phyloP scores from a whole-genome alignment of 2,113 vertebrate species.

The Callopanchax toddi region DNA sequence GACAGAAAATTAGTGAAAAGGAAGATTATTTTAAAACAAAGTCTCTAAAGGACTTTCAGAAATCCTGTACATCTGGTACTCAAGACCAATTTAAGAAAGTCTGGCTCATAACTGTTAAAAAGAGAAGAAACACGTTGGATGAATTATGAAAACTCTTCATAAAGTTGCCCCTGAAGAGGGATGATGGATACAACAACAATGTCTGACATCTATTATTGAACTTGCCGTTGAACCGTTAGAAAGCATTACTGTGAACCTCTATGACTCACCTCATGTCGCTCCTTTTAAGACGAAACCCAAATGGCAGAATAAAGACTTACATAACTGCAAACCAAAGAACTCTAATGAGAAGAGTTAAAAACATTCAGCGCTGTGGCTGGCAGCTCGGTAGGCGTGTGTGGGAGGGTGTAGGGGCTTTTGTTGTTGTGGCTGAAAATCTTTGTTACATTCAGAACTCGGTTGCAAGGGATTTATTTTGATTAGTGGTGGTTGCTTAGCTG shows the following conservation, averaged over 20 bases:
- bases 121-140: no score
- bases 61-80: background rate
- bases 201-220: slow-evolving; percentile 6
- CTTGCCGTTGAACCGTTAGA: background rate
- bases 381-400: slow-evolving; percentile 35
- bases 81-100: background rate
- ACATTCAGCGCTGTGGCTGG: slow-evolving; percentile 24
- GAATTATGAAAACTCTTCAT: background rate
- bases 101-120: background rate
- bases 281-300: slow-evolving; percentile 28
- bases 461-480: slow-evolving; percentile 17
- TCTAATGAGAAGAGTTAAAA: slow-evolving; percentile 38
- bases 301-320: slow-evolving; percentile 13
- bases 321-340: slow-evolving; percentile 29
- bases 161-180: background rate
- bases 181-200: background rate
- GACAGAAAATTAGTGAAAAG: background rate
- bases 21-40: background rate
- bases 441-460: slow-evolving; percentile 42
- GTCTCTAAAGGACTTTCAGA: no score
- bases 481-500: slow-evolving; percentile 33
- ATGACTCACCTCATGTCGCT: slow-evolving; percentile 7
- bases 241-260: background rate
- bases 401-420: slow-evolving; percentile 35
- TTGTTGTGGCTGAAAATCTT: slow-evolving; percentile 31